phyloP scores from a whole-genome alignment of 2,797 vertebrate genomes.

The Centropyge bicolor region DNA sequence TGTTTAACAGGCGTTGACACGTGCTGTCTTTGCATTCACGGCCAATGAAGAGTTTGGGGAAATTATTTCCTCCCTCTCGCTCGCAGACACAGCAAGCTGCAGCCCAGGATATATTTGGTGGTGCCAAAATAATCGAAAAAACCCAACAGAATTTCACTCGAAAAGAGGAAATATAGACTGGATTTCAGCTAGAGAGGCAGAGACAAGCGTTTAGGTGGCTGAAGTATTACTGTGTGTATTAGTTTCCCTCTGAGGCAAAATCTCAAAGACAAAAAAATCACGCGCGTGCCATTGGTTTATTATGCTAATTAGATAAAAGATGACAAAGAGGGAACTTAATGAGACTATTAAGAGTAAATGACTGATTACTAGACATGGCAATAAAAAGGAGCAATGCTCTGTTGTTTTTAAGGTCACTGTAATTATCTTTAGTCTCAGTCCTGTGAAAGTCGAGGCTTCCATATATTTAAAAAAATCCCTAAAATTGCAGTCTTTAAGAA shows the following conservation, averaged over 20 bases:
- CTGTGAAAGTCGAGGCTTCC: constrained; percentile 21
- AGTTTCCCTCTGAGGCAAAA: constrained; percentile 12
- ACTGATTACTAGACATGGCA: constrained; percentile 18
- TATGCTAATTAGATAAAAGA: constrained; percentile 33
- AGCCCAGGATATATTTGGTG: constrained; percentile 45
- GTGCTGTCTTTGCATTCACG: constrained; percentile 61
- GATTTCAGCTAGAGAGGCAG: constrained; percentile 40
- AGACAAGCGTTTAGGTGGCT: constrained; percentile 21
- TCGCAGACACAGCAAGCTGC: constrained; percentile 42
- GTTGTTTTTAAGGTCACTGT: constrained; percentile 33
- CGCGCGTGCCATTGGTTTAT: constrained; percentile 40
- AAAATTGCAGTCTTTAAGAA: neutral
- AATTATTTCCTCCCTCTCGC: constrained; percentile 64
- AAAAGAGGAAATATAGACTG: constrained; percentile 47
- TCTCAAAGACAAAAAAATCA: constrained; percentile 12
- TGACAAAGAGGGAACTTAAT: constrained; percentile 39
- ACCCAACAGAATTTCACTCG: constrained; percentile 36
- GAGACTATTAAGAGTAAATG: constrained; percentile 45
- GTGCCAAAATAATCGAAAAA: constrained; percentile 15
- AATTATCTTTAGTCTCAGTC: constrained; percentile 37
- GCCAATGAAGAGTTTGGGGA: constrained; percentile 67
- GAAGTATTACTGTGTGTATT: constrained; percentile 30
- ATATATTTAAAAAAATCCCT: neutral
- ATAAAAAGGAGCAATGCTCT: constrained; percentile 29
- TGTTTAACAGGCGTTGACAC: constrained; percentile 70